These are phyloP conservation scores for Mormyrus proboscirostris DNA, from an alignment of 2,797 vertebrate genomes.

Conservation along the genomic window DNA sequence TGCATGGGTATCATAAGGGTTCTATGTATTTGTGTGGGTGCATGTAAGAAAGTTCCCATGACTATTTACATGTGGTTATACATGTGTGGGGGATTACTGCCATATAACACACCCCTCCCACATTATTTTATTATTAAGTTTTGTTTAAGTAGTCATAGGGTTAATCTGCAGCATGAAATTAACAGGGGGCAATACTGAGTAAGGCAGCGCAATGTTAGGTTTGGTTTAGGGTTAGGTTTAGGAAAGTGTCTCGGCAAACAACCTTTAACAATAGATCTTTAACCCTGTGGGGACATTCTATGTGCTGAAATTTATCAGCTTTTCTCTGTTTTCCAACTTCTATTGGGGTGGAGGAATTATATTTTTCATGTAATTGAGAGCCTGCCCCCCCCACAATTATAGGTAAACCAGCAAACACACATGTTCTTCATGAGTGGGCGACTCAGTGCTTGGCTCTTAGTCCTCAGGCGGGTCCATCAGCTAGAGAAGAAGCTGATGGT, in stretches of 20 bases:
- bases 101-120: not conserved
- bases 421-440: not conserved
- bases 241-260: not conserved
- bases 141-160: not conserved
- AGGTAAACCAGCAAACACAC: not conserved
- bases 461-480: constrained; percentile 57
- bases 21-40: not conserved
- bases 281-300: not conserved
- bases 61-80: not conserved
- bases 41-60: not conserved
- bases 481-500: constrained; percentile 68
- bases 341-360: not conserved
- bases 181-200: not conserved
- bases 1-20: not conserved
- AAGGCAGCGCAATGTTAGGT: not conserved
- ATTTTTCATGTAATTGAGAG: not conserved
- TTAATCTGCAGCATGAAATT: not conserved
- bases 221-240: not conserved
- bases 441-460: constrained; percentile 29
- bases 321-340: not conserved
- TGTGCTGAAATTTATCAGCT: not conserved
- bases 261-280: not conserved
- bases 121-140: not conserved
- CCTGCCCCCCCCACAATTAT: not conserved
- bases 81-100: not conserved